phyloP scores from a whole-genome alignment of 2,113 vertebrate genomes.

The Callipepla californica region DNA sequence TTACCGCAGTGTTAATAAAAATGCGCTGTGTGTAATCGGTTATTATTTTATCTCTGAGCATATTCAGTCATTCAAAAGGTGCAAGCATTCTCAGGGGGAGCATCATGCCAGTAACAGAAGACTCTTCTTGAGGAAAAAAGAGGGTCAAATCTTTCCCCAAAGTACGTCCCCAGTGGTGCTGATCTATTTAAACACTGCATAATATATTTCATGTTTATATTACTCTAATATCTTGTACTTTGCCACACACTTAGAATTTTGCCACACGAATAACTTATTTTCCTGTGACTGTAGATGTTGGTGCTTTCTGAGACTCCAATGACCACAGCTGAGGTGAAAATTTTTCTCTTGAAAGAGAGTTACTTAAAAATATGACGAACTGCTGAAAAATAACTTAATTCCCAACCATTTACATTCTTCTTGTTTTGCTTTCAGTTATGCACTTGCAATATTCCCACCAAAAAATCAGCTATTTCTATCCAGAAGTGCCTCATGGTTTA shows the following conservation, averaged over 20 bases:
- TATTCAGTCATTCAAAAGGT: slow-evolving; percentile 48
- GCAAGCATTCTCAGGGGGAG: slow-evolving; percentile 28
- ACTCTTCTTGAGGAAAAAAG: neutral
- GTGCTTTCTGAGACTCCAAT: neutral
- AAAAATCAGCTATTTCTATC: neutral
- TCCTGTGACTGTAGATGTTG: neutral
- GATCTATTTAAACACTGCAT: slow-evolving; percentile 5
- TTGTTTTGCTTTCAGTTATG: neutral
- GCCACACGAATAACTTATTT: neutral
- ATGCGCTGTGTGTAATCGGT: slow-evolving; percentile 50
- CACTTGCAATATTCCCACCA: neutral
- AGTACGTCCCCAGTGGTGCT: neutral
- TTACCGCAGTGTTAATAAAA: slow-evolving; percentile 67
- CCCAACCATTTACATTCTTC: neutral
- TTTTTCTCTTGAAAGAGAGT: neutral
- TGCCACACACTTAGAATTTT: neutral
- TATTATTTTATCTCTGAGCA: slow-evolving; percentile 72
- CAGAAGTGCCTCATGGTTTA: neutral
- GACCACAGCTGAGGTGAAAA: neutral
- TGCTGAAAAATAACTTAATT: slow-evolving; percentile 11
- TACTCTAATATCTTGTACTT: neutral
- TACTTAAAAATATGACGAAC: neutral
- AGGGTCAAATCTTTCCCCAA: slow-evolving; percentile 11
- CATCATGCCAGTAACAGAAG: neutral
- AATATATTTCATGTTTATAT: neutral